A percentile compares a stretch with the other conserved stretches of the same genome.
These are phyloP conservation scores for Himalopsyche tibetana DNA, from an alignment of 2,888 invertebrate species.

Conservation along the genomic window DNA sequence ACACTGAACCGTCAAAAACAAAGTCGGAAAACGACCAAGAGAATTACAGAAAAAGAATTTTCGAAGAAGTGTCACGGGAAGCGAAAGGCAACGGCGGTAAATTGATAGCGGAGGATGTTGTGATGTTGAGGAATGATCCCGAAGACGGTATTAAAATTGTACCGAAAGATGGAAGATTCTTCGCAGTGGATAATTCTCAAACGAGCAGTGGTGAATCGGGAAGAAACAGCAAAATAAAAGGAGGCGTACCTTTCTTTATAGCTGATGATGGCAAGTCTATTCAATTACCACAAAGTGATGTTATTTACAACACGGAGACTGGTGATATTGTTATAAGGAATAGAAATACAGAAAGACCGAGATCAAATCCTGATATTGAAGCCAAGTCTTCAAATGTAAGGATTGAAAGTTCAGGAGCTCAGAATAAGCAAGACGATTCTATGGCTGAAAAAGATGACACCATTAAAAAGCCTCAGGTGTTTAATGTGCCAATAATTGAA, in stretches of 20 bases:
- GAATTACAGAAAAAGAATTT: not conserved
- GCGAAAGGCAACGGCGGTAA: not conserved
- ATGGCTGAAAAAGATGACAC: constrained; percentile 11
- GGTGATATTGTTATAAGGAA: constrained; percentile 63
- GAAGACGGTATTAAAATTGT: constrained; percentile 21
- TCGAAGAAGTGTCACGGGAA: not conserved
- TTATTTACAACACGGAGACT: constrained; percentile 61
- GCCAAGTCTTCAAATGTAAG: constrained; percentile 3
- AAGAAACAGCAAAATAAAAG: constrained; percentile 54
- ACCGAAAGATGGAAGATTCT: constrained; percentile 53
- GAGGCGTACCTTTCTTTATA: constrained; percentile 59
- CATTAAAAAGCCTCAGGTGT: constrained; percentile 51
- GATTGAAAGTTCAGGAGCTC: not conserved
- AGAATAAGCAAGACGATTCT: not conserved
- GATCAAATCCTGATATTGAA: constrained; percentile 14
- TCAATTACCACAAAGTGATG: constrained; percentile 62
- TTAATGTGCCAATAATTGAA: constrained; percentile 54
- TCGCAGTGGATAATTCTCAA: constrained; percentile 52
- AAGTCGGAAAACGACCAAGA: not conserved
- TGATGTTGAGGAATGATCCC: not conserved
- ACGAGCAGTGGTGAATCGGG: constrained; percentile 49
- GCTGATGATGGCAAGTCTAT: constrained; percentile 61
- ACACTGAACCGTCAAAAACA: not conserved
- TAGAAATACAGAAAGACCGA: constrained; percentile 49
- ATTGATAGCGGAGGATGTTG: not conserved